Evolutionary conservation across 1,140 invertebrate genomes (phyloP), one percentile per base, ranked within the genome.

Genomic region (Megathymus violae): DNA sequence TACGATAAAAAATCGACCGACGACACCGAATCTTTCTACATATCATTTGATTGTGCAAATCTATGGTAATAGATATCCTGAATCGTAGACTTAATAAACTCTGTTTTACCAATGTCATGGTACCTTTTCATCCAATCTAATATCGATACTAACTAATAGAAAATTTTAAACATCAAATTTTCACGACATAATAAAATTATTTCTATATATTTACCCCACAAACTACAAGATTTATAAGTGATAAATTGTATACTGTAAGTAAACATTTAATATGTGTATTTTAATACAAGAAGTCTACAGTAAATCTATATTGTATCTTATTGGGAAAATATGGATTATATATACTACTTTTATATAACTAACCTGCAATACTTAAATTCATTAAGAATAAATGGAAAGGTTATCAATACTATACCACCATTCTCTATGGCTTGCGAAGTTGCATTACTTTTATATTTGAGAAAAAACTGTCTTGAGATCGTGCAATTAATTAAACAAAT

Each of bases 401-500:
- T 31, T 31, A 31, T 31, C 9, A 31, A 31, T 7, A 31, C 27
- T 31, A 7, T 31, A 4, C 27, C 9, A 31, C 27, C 1, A 31
- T 31, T 31, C 19, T 31, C 27, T 31, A 31, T 7, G 27, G n/a
- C n/a, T n/a, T n/a, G n/a, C n/a, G 9, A 4, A 31, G 4, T 31
- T 31, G 3, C 27, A 31, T 31, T 7, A 31, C 27, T 31, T 4
- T 9, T 25, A 25, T 25, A 19, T 47, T 47, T 5, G 19, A 47
- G n/a, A 47, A 6, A 47, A 47, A 47, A 9, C 13, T 17, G 16
- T 7, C 27, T 7, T 31, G 27, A 31, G 27, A 31, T 31, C 27
- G 11, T 48, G 19, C 46, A 48, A 11, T 27, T 48, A 0, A 17
- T 27, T 0, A 48, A 48, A 48, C n/a, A n/a, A n/a, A n/a, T n/a